Conservation (phyloP, 2,888 invertebrate species). For the Macrophya annulata region DNA sequence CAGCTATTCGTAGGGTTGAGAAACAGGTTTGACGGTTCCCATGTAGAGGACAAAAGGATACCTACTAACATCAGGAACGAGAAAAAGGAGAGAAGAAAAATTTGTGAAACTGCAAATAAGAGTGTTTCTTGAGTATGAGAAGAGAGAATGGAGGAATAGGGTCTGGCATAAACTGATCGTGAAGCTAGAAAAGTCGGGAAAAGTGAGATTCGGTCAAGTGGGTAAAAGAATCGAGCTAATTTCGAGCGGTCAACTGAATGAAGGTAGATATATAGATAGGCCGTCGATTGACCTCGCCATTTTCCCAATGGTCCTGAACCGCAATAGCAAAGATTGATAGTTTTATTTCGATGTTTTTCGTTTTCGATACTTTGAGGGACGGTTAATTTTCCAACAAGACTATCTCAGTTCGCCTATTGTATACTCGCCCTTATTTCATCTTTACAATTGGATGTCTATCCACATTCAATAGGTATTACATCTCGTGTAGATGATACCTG, state of each 20-base stretch:
- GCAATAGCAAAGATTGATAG: slow-evolving; percentile 30
- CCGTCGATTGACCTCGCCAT: neutral
- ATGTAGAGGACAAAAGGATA: neutral
- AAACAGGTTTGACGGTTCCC: neutral
- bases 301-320: neutral
- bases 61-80: neutral
- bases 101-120: slow-evolving; percentile 46
- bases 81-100: neutral
- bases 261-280: slow-evolving; percentile 33
- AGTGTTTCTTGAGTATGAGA: neutral
- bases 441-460: too few relatives aligned
- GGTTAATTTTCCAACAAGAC: neutral
- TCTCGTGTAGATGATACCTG: too few relatives aligned
- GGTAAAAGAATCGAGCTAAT: slow-evolving; percentile 40
- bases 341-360: slow-evolving; percentile 15
- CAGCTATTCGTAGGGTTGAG: neutral
- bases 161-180: neutral
- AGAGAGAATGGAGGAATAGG: neutral
- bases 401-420: neutral
- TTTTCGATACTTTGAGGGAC: slow-evolving; percentile 30
- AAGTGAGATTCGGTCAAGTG: neutral
- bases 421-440: too few relatives aligned
- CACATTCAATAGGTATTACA: too few relatives aligned
- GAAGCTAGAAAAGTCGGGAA: slow-evolving; percentile 6
- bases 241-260: slow-evolving; percentile 35